Conservation (phyloP, 2,888 invertebrate genomes). For the Mesoligia furuncula region DNA sequence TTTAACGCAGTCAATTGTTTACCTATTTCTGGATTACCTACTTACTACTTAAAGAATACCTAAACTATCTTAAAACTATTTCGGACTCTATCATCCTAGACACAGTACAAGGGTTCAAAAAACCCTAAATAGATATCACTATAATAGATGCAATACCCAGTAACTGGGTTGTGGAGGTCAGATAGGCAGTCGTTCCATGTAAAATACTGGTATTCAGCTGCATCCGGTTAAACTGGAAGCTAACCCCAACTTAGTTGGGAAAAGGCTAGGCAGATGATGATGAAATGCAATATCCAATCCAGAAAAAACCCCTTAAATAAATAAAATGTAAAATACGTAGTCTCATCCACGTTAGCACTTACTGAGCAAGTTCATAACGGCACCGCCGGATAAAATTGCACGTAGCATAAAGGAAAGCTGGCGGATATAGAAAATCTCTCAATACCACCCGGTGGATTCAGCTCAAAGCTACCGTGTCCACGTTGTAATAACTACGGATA, state of each 20-base stretch:
- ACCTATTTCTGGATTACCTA: not conserved
- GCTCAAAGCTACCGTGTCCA: slow-evolving; percentile 83
- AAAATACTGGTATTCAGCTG: no score
- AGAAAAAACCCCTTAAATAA: no score
- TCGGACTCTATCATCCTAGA: not conserved
- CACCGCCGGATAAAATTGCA: slow-evolving; percentile 88
- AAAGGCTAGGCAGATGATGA: no score
- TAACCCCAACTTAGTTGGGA: no score
- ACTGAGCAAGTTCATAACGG: slow-evolving; percentile 84
- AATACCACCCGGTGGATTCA: slow-evolving; percentile 85
- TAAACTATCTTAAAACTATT: not conserved
- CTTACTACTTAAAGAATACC: not conserved
- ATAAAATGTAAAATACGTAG: not conserved
- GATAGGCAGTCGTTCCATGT: no score
- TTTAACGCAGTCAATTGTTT: not conserved
- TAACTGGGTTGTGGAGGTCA: no score
- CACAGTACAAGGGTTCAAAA: not conserved
- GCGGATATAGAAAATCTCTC: slow-evolving; percentile 90
- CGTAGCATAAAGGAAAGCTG: slow-evolving; percentile 88
- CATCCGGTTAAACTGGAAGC: no score
- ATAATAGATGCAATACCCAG: not conserved
- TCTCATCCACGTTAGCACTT: slow-evolving; percentile 72
- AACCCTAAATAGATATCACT: not conserved
- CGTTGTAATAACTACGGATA: slow-evolving; percentile 82
- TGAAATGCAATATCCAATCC: no score